phyloP scores from a whole-genome alignment of 2,888 invertebrate species.

The Cylindroiulus punctatus region DNA sequence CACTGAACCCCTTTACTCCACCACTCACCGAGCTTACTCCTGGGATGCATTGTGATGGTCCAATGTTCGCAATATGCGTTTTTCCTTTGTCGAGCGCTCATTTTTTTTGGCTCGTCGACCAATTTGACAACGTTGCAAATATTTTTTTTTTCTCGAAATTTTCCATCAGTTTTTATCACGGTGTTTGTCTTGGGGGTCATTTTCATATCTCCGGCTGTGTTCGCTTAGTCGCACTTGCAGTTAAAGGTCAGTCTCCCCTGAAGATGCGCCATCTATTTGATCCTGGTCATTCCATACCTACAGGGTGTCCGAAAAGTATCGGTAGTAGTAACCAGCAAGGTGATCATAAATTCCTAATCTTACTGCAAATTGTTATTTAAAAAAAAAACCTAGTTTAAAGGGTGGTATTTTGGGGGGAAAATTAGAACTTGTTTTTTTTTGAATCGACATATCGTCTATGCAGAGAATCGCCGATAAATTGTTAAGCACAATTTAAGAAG shows the following conservation, averaged over 20 bases:
- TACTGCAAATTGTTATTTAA: too few relatives aligned
- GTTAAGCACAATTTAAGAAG: too few relatives aligned
- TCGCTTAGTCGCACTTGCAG: not conserved
- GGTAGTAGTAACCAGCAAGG: too few relatives aligned
- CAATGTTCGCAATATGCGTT: not conserved
- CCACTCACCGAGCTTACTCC: not conserved
- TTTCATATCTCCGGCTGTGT: not conserved
- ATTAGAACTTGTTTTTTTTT: too few relatives aligned
- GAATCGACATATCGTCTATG: too few relatives aligned
- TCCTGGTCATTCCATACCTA: not conserved
- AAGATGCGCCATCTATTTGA: not conserved
- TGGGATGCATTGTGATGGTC: not conserved
- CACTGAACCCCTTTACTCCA: not conserved
- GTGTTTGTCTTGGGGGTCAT: conserved; percentile 34
- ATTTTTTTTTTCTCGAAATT: not conserved
- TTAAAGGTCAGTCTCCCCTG: too few relatives aligned
- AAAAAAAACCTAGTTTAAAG: too few relatives aligned
- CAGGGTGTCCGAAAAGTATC: not conserved
- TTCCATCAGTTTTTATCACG: conserved; percentile 24
- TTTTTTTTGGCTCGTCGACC: not conserved
- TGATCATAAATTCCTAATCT: too few relatives aligned
- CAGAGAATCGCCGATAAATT: too few relatives aligned
- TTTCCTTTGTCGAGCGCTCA: not conserved
- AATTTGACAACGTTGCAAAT: conserved; percentile 36
- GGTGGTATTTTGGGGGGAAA: too few relatives aligned